Percentiles rank a stretch among this genome's conserved stretches.
These are phyloP conservation scores for Dicycla oo DNA, from an alignment of 2,888 invertebrate species.

Conservation along the genomic window DNA sequence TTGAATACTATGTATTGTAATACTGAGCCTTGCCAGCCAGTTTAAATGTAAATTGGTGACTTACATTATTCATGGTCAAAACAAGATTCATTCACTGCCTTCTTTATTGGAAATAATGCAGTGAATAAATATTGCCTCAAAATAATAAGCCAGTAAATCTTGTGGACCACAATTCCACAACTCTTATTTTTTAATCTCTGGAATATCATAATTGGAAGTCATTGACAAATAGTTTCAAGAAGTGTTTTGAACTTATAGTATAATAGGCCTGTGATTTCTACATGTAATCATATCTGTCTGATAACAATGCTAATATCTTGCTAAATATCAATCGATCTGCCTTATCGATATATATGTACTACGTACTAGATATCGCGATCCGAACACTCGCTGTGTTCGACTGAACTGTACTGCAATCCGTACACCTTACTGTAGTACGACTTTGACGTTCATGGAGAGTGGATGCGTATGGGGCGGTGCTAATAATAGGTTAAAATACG, in stretches of 20 bases:
- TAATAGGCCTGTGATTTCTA: constrained; percentile 15
- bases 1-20: not conserved
- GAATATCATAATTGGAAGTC: not conserved
- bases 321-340: no score
- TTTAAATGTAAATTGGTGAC: no score
- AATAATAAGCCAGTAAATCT: not conserved
- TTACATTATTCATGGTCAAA: no score
- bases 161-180: not conserved
- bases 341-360: no score
- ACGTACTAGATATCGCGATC: no score
- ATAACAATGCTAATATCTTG: constrained; percentile 12
- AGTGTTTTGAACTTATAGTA: not conserved
- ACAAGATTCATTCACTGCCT: no score
- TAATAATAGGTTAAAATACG: no score
- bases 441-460: no score
- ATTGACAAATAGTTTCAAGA: not conserved
- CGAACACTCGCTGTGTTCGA: no score
- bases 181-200: not conserved
- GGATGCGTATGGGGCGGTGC: no score
- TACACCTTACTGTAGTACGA: no score
- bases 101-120: not conserved
- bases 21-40: not conserved
- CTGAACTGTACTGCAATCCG: no score
- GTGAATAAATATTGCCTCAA: not conserved
- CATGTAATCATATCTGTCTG: constrained; percentile 22